Evolutionary conservation across 2,797 vertebrate species (phyloP).

Genomic region (Clamator glandarius): DNA sequence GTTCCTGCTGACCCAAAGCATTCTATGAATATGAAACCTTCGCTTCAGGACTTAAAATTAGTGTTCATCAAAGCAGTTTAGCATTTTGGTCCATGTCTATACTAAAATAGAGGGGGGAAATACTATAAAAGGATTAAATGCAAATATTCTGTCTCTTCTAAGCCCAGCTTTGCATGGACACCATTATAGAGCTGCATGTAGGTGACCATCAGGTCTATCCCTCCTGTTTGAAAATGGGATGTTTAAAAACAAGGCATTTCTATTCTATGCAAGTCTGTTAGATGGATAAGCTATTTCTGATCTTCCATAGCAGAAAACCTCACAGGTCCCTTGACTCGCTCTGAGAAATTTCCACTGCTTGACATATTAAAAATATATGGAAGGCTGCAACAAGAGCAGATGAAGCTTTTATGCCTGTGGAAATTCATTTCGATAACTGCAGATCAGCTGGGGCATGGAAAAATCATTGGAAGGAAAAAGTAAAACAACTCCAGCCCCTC

Average conservation of each 20-base stretch:
- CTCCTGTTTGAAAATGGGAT: background rate
- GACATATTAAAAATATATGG: constrained; percentile 39
- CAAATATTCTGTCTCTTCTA: background rate
- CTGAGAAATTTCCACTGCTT: constrained; percentile 42
- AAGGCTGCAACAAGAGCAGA: background rate
- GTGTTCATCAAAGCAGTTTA: background rate
- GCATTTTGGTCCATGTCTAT: background rate
- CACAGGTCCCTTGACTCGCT: background rate
- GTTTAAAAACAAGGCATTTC: background rate
- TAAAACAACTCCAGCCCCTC: background rate
- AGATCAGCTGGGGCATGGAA: constrained; percentile 55
- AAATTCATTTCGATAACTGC: constrained; percentile 43
- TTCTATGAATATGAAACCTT: background rate
- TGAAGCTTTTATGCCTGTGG: constrained; percentile 33
- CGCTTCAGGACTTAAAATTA: background rate
- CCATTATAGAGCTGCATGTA: background rate
- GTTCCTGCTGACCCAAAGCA: no score
- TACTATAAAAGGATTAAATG: background rate
- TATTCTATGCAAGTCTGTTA: background rate
- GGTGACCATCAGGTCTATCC: background rate
- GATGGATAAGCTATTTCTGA: constrained; percentile 28
- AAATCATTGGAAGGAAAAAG: background rate
- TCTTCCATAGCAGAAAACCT: constrained; percentile 31
- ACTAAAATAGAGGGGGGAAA: accelerated
- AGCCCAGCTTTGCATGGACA: background rate